Evolutionary conservation across 2,888 invertebrate genomes (phyloP).

Genomic region (Mythimna vitellina): DNA sequence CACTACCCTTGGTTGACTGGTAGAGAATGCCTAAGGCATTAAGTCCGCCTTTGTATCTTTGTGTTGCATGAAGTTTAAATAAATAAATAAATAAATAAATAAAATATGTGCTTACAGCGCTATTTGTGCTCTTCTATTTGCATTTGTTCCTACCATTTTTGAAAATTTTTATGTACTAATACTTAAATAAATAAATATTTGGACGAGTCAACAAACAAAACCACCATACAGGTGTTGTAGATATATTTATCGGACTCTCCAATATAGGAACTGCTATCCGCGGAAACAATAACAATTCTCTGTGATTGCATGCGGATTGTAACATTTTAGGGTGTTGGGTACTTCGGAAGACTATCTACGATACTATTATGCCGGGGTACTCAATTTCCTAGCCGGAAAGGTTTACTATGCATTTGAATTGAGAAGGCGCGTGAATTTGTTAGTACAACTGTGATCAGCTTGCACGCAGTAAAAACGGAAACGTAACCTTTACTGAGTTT

Average conservation of each 20-base stretch:
- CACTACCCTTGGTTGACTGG: too few species aligned
- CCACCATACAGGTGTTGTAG: background rate
- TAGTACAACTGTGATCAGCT: constrained; percentile 16
- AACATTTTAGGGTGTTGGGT: constrained; percentile 23
- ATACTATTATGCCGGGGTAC: constrained; percentile 31
- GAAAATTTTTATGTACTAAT: too few species aligned
- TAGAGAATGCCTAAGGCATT: too few species aligned
- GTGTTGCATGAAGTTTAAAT: too few species aligned
- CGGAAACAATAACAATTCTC: constrained; percentile 33
- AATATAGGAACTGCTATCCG: constrained; percentile 35
- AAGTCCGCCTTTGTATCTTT: too few species aligned
- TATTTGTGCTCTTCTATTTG: too few species aligned
- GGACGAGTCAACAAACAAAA: constrained; percentile 5
- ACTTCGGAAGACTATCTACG: constrained; percentile 17
- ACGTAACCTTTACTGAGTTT: background rate
- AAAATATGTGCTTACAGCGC: too few species aligned
- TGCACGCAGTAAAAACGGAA: constrained; percentile 4
- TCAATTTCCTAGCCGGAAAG: constrained; percentile 51
- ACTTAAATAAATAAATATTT: too few species aligned
- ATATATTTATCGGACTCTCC: constrained; percentile 8
- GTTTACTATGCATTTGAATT: constrained; percentile 41
- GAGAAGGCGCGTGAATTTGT: constrained; percentile 19
- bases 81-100: too few species aligned
- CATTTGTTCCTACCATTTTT: too few species aligned
- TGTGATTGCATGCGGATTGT: constrained; percentile 47